Percentiles rank a stretch among this genome's conserved stretches.
phyloP scores from a whole-genome alignment of 2,113 vertebrate genomes.

The Marmota flaviventris region DNA sequence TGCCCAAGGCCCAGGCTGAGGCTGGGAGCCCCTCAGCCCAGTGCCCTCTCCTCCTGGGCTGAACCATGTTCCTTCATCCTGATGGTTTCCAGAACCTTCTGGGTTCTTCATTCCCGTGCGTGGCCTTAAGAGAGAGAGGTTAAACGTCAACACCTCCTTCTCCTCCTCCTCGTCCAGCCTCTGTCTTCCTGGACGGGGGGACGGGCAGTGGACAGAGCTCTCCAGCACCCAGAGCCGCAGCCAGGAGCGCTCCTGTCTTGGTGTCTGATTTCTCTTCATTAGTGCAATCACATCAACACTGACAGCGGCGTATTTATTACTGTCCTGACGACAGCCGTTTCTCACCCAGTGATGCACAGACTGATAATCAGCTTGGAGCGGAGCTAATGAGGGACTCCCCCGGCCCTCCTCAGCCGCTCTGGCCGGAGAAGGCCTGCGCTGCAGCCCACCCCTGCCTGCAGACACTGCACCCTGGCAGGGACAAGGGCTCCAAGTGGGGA shows the following conservation, averaged over 20 bases:
- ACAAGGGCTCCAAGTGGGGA: not conserved
- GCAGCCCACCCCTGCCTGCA: not conserved
- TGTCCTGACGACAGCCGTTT: slow-evolving; percentile 77
- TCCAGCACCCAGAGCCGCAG: slow-evolving; percentile 18
- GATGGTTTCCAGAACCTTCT: slow-evolving; percentile 51
- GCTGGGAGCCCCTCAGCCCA: not conserved
- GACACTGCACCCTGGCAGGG: not conserved
- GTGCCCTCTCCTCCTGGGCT: not conserved
- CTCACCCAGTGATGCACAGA: slow-evolving; percentile 83
- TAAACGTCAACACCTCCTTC: not conserved
- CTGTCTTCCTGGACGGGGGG: not conserved
- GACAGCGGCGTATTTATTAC: slow-evolving; percentile 87
- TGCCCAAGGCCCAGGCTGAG: not conserved
- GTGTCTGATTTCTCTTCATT: slow-evolving; percentile 84
- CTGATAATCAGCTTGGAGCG: slow-evolving; percentile 82
- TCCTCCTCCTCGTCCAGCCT: not conserved
- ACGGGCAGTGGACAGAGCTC: not conserved
- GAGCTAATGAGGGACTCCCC: slow-evolving; percentile 77
- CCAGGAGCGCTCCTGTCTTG: not conserved
- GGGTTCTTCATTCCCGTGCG: not conserved
- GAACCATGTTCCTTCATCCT: not conserved
- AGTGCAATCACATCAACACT: slow-evolving; percentile 88
- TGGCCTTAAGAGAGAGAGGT: not conserved
- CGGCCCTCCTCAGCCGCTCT: slow-evolving; percentile 14
- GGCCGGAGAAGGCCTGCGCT: not conserved